Percentiles rank a stretch among this genome's conserved stretches.
Evolutionary conservation across 2,113 vertebrate species (phyloP).

Genomic region (Monarcha castaneiventris): DNA sequence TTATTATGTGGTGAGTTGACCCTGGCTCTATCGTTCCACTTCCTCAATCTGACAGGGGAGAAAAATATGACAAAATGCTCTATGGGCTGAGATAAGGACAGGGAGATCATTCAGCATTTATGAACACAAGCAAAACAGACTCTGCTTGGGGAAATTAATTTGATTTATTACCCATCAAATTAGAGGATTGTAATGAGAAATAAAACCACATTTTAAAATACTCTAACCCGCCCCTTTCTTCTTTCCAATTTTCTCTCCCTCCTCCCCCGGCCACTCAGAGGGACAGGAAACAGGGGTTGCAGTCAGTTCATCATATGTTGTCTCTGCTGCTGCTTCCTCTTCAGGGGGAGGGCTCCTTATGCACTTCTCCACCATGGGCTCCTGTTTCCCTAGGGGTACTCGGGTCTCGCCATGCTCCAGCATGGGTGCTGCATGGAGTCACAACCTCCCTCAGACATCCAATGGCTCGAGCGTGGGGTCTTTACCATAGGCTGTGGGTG

Average conservation of each 20-base stretch:
- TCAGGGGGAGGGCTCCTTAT: neutral
- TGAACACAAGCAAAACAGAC: neutral
- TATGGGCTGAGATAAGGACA: neutral
- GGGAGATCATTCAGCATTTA: neutral
- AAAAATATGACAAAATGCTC: neutral
- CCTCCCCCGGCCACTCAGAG: neutral
- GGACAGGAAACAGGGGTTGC: neutral
- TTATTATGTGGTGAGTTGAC: neutral
- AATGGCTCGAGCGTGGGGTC: rapidly evolving
- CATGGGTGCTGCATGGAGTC: neutral
- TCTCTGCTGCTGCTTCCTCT: neutral
- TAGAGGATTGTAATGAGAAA: neutral
- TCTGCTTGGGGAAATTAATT: neutral
- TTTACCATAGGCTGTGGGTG: neutral
- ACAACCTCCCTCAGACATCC: neutral
- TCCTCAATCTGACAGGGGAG: neutral
- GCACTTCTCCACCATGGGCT: neutral
- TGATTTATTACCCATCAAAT: neutral
- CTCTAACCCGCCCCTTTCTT: neutral
- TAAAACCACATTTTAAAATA: neutral
- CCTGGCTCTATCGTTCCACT: neutral
- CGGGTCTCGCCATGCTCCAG: neutral
- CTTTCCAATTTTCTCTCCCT: rapidly evolving
- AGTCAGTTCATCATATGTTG: neutral
- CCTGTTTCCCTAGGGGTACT: too few species aligned